phyloP scores from a whole-genome alignment of 2,797 vertebrate genomes.

The Pitangus sulphuratus region DNA sequence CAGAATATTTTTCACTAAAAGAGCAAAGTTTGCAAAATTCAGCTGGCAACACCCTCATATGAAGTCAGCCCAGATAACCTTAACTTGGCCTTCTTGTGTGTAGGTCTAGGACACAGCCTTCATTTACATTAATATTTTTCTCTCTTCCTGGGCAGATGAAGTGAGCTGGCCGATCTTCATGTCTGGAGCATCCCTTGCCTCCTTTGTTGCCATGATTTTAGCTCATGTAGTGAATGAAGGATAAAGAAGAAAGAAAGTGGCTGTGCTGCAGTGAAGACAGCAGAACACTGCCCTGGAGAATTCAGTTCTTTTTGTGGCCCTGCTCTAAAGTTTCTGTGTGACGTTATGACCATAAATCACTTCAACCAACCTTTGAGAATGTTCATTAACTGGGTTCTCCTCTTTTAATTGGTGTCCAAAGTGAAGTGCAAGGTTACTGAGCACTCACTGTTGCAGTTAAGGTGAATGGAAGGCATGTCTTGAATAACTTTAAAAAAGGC shows the following conservation, averaged over 20 bases:
- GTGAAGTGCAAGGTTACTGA: neutral
- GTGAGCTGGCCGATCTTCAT: neutral
- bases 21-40: neutral
- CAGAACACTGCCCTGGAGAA: neutral
- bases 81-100: neutral
- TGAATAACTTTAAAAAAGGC: neutral
- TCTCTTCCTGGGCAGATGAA: neutral
- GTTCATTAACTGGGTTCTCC: neutral
- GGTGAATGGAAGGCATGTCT: neutral
- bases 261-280: slow-evolving; percentile 14
- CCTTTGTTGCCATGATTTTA: neutral
- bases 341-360: neutral
- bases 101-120: neutral
- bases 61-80: neutral
- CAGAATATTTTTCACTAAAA: neutral
- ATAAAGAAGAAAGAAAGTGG: neutral
- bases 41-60: neutral
- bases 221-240: neutral
- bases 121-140: neutral
- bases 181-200: neutral
- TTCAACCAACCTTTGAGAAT: neutral
- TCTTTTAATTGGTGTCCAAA: neutral
- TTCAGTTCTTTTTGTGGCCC: neutral
- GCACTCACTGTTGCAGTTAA: neutral
- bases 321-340: neutral